Evolutionary conservation across 2,113 vertebrate genomes (phyloP), one percentile per base, ranked within the genome.

Genomic region (Strigops habroptila): DNA sequence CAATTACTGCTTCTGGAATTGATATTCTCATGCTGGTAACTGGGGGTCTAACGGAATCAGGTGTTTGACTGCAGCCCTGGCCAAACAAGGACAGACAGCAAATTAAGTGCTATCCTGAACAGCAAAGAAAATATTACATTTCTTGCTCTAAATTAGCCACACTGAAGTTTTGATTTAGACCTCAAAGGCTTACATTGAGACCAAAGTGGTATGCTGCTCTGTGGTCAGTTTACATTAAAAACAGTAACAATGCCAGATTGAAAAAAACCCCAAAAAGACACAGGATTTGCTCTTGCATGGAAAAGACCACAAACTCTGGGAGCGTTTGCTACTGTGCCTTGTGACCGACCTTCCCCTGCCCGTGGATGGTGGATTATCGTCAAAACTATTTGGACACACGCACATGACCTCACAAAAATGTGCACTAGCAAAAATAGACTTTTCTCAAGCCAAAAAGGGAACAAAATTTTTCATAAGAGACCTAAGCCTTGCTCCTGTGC

Each of bases 1-100:
- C 95, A 93, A 93, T 95, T 94, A 79, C 87, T 59, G 89, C 77
- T 85, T 53, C 88, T 95, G 90, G 79, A 91, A 83, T 81, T 83
- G 96, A 89, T 68, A 78, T 78, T 52, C 68, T 69, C 10, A 4
- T 0, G 0, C 80, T 52, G 88, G 76, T 60, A 10, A 81, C 76
- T 9, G 59, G 67, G 76, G 90, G 8, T 76, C 82, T 84, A 9
- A 78, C 0, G 1, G 82, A 67, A 84, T 87, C 69, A 83, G 93
- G 96, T 76, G 77, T n/a, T 77, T 65, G 63, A 37, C 70, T 64
- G 90, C 90, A 81, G 83, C 75, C 9, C 30, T 8, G 75, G 24
- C 78, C 81, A 80, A 79, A 73, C 84, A 12, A 51, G 90, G 77
- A 88, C 57, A 75, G 88, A 13, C 44, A 48, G 93, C 63, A 87